These are phyloP conservation scores for Meteorus cinctellus DNA, from an alignment of 2,888 invertebrate species.

Conservation along the genomic window DNA sequence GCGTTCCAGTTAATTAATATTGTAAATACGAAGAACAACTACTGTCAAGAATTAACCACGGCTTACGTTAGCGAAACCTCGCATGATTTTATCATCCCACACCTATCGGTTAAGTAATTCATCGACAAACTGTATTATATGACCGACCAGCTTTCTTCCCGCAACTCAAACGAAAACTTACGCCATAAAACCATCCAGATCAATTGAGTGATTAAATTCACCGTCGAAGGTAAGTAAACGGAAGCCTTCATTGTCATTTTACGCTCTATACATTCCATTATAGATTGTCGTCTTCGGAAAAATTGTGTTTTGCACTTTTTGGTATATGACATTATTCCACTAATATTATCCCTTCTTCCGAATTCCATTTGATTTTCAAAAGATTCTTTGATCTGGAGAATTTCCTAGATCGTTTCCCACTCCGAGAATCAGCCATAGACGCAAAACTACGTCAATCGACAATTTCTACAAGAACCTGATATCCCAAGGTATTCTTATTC, in stretches of 20 bases:
- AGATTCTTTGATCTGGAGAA: not conserved
- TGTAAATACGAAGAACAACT: no score
- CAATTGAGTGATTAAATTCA: no score
- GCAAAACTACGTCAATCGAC: not conserved
- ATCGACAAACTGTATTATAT: not conserved
- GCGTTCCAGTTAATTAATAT: not conserved
- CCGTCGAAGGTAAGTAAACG: no score
- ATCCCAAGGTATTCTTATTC: conserved; percentile 17
- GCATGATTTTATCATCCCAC: not conserved
- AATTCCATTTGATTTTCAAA: not conserved
- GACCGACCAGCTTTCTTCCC: not conserved
- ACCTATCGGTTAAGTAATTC: not conserved
- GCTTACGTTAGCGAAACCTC: not conserved
- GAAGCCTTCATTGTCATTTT: no score
- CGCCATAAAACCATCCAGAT: no score
- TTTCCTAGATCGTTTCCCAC: not conserved
- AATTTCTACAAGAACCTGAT: not conserved
- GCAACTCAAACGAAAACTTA: no score
- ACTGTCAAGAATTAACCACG: not conserved
- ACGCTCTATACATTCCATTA: not conserved
- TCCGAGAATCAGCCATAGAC: not conserved
- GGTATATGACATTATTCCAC: not conserved
- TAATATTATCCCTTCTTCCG: not conserved
- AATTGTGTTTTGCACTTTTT: not conserved
- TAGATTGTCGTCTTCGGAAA: not conserved